Percentiles rank a stretch among this genome's conserved stretches.
Evolutionary conservation across 2,113 vertebrate species (phyloP).

Genomic region (Syngnathus typhle): DNA sequence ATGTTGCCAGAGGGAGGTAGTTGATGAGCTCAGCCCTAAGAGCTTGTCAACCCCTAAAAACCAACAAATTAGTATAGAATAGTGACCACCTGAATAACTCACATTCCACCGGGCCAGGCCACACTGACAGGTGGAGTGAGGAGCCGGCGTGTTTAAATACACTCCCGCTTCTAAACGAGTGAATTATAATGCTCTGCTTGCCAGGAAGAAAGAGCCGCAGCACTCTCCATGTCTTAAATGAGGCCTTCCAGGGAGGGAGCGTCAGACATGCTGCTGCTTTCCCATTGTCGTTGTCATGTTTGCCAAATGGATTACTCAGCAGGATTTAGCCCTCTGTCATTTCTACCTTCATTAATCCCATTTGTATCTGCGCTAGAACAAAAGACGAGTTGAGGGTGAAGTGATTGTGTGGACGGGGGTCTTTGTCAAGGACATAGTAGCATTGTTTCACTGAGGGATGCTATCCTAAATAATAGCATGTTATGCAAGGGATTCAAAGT

Average conservation of each 20-base stretch:
- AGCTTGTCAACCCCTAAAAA: slow-evolving; percentile 61
- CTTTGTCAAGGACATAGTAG: slow-evolving; percentile 60
- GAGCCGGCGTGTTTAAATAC: neutral
- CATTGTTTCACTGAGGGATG: slow-evolving; percentile 54
- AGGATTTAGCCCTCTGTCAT: slow-evolving; percentile 68
- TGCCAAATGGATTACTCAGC: slow-evolving; percentile 68
- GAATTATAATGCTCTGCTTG: neutral
- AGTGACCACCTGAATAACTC: slow-evolving; percentile 33
- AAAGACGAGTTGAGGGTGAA: slow-evolving; percentile 41
- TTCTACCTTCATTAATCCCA: slow-evolving; percentile 70
- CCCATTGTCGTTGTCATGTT: slow-evolving; percentile 62
- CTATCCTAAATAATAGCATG: slow-evolving; percentile 23
- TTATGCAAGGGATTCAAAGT: slow-evolving; percentile 27
- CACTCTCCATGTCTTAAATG: neutral
- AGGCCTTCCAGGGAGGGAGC: slow-evolving; percentile 26
- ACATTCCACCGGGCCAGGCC: slow-evolving; percentile 38
- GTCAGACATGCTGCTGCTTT: slow-evolving; percentile 34
- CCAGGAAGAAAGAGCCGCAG: slow-evolving; percentile 2
- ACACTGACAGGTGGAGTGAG: slow-evolving; percentile 36
- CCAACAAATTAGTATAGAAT: slow-evolving; percentile 60
- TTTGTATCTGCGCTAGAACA: slow-evolving; percentile 66
- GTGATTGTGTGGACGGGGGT: neutral
- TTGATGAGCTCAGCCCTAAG: slow-evolving; percentile 58
- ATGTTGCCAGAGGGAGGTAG: slow-evolving; percentile 49
- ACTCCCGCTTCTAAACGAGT: slow-evolving; percentile 4